Percentiles rank a stretch among this genome's conserved stretches.
These are phyloP conservation scores for Amyelois transitella DNA, from an alignment of 1,140 invertebrate species.

Conservation along the genomic window DNA sequence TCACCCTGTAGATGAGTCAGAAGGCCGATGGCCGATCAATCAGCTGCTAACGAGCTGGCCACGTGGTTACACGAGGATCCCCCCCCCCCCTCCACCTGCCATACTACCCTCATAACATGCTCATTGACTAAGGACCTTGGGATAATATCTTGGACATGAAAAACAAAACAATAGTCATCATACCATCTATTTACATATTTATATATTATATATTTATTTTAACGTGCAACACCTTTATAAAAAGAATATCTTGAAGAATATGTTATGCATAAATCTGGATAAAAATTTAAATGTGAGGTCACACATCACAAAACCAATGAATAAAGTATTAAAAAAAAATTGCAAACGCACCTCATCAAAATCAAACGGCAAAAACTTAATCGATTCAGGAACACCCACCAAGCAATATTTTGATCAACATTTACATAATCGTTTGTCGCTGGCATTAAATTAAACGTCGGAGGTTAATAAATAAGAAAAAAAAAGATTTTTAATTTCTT, in stretches of 20 bases:
- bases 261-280: too few relatives aligned
- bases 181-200: too few relatives aligned
- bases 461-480: conserved; percentile 56
- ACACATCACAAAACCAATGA: too few relatives aligned
- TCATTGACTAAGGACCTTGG: conserved; percentile 2
- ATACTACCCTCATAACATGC: conserved; percentile 5
- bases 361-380: conserved; percentile 29
- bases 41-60: conserved; percentile 61
- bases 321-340: too few relatives aligned
- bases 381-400: conserved; percentile 38
- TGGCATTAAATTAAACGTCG: conserved; percentile 45
- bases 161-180: background rate
- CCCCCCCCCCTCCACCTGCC: conserved; percentile 9
- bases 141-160: background rate
- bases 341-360: too few relatives aligned
- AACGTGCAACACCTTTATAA: too few relatives aligned
- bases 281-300: too few relatives aligned
- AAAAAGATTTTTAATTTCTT: conserved; percentile 43
- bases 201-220: too few relatives aligned
- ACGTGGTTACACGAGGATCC: conserved; percentile 33
- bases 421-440: conserved; percentile 54
- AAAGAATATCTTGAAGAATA: too few relatives aligned
- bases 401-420: conserved; percentile 35
- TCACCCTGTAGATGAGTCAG: conserved; percentile 38
- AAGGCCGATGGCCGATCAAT: conserved; percentile 59